Evolutionary conservation across 2,113 vertebrate genomes (phyloP), one percentile per base, ranked within the genome.

Genomic region (Brienomyrus brachyistius): DNA sequence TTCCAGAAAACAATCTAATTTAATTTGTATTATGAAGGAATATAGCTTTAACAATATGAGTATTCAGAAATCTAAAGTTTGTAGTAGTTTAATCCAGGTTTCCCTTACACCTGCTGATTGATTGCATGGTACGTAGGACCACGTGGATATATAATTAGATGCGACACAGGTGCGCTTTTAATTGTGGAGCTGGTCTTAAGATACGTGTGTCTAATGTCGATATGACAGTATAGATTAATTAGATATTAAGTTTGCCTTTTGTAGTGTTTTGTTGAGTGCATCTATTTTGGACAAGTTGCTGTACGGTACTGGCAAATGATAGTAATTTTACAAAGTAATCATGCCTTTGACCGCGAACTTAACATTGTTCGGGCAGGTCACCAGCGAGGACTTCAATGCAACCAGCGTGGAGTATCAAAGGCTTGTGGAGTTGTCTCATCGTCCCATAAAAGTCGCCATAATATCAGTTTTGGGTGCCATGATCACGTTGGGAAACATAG

Each of bases 401-500:
- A 92, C 93, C n/a, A 90, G 21, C 45, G 45, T 74, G 9, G 95
- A 94, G 89, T 27, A 87, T 0, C 89, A 91, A 66, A 88, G 89
- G 13, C 90, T 91, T n/a, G 90, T 91, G 70, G 95, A 94, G 84
- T 90, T 94, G 9, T 48, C 90, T 6, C 94, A 95, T 91, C 93
- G 95, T 35, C 91, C 93, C 43, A 23, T 96, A 51, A 97, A 97
- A 91, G 91, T 96, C 0, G 91, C 92, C 80, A 92, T 97, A 2
- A 95, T 97, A 48, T 89, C 95, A 13, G 91, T 92, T 0, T 80
- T 97, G 93, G 97, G 96, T 1, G 92, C 92, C 5, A 93, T 97
- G 93, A 95, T 97, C 90, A 95, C 95, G 48, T 59, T 96, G 91
- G 96, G 96, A n/a, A 97, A 97, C 47, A 92, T 96, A 4, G 95